Evolutionary conservation across 2,888 invertebrate species (phyloP).

Genomic region (Dusona sp.): DNA sequence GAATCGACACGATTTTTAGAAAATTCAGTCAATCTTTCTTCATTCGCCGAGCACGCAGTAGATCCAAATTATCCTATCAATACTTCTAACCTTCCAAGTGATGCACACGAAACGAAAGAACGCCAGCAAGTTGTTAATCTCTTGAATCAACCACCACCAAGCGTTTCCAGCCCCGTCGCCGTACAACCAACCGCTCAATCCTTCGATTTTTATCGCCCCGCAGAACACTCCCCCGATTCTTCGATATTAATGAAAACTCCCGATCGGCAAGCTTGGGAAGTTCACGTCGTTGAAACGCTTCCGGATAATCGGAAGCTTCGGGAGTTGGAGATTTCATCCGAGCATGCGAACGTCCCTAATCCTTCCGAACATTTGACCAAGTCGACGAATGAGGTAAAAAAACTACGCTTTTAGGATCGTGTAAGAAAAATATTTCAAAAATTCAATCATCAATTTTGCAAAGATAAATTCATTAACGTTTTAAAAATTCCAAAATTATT

Average conservation of each 20-base stretch:
- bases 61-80: slow-evolving; percentile 40
- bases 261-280: slow-evolving; percentile 22
- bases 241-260: slow-evolving; percentile 17
- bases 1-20: slow-evolving; percentile 11
- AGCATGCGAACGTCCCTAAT: slow-evolving; percentile 8
- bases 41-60: background rate
- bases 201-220: slow-evolving; percentile 73
- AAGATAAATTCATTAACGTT: too few species aligned
- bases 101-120: slow-evolving; percentile 71
- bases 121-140: slow-evolving; percentile 79
- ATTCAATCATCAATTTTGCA: too few species aligned
- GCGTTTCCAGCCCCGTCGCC: slow-evolving; percentile 80
- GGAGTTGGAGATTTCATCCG: slow-evolving; percentile 1
- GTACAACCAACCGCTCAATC: slow-evolving; percentile 77
- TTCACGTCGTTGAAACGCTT: slow-evolving; percentile 16
- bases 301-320: slow-evolving; percentile 6
- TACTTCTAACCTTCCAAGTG: slow-evolving; percentile 24
- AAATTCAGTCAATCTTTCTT: slow-evolving; percentile 26
- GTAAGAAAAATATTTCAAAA: too few species aligned
- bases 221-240: slow-evolving; percentile 25
- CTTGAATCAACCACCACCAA: slow-evolving; percentile 78
- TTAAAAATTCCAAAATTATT: background rate
- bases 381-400: slow-evolving; percentile 56
- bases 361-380: slow-evolving; percentile 46
- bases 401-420: too few species aligned